A percentile compares a stretch with the other conserved stretches of the same genome.
Conservation (phyloP, 2,113 vertebrate genomes). For the Pachyramphus minor region DNA sequence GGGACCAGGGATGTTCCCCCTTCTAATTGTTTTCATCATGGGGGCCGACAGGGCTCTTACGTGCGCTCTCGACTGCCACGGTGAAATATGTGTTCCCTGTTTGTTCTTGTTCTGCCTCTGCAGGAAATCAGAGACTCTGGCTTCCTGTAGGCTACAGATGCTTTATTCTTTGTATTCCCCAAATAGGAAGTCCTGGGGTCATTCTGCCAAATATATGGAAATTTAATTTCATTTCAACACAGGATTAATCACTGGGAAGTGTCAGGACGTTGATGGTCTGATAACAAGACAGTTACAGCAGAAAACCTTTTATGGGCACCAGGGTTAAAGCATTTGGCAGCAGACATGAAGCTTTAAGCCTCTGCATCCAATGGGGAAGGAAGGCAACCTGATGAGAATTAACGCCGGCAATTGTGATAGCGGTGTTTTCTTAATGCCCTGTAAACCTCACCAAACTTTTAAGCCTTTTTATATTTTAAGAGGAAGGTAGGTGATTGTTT, state of each 20-base stretch:
- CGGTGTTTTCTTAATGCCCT: neutral
- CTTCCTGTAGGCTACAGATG: slow-evolving; percentile 63
- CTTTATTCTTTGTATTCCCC: slow-evolving; percentile 59
- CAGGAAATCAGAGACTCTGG: slow-evolving; percentile 71
- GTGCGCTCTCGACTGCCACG: neutral
- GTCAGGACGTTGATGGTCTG: slow-evolving; percentile 16
- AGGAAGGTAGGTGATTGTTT: slow-evolving; percentile 36
- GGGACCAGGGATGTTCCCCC: slow-evolving; percentile 32
- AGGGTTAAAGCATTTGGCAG: slow-evolving; percentile 17
- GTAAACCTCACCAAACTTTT: slow-evolving; percentile 8
- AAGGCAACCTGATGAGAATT: slow-evolving; percentile 55
- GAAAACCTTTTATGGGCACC: slow-evolving; percentile 59
- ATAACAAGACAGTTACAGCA: slow-evolving; percentile 51
- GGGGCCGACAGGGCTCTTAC: slow-evolving; percentile 14
- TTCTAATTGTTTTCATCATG: slow-evolving; percentile 34
- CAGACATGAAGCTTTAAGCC: neutral
- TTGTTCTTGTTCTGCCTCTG: slow-evolving; percentile 52
- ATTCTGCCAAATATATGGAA: slow-evolving; percentile 44
- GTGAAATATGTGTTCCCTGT: slow-evolving; percentile 55
- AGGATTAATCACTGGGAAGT: slow-evolving; percentile 59
- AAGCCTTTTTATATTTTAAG: slow-evolving; percentile 2
- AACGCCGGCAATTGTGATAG: slow-evolving; percentile 10
- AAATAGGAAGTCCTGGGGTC: slow-evolving; percentile 60
- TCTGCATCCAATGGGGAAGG: neutral
- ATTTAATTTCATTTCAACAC: slow-evolving; percentile 51